Base-by-base conservation (phyloP, 64 coral and sea anemone genomes). In the Exaiptasia diaphana region DNA sequence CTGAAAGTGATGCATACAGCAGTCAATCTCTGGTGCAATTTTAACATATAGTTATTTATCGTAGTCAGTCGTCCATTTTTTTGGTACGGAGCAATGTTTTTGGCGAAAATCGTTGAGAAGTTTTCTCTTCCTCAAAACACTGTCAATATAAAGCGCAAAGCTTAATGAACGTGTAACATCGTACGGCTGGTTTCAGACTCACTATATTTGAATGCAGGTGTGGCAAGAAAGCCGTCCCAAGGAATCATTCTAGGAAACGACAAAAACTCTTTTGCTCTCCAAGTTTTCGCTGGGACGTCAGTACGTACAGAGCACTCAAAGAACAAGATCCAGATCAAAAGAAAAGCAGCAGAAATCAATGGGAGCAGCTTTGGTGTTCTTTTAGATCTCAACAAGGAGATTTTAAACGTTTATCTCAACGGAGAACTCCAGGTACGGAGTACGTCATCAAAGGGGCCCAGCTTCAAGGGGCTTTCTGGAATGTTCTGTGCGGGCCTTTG, bases 351-450 rank as follows among this genome's bases (percentile, higher is more conserved):
- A 63, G 86, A 95, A 60, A 31, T 95, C 21, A 89, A 85, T 38
- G 82, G 69, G 34, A 95, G 86, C 44, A 80, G 65, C 50, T 85
- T 90, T 32, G 91, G 86, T 38, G 55, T 95, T 54, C 87, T 95
- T 27, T 57, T 95, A 24, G 87, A 95, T 50, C 57, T 95, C 20
- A 95, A 89, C 26, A 88, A 90, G 38, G 67, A 90, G 23, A 76
- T 74, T 14, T 64, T 95, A 5, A 95, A 95, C 63, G 75, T 95
- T 32, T 95, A 95, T 42, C 67, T 89, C 44, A 74, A 95, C 43
- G 91, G 91, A 4, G 91, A 89, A 23, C 85, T 95, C 59, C 91
- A 95, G 28, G 85, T 74, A 30, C 73, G 83, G 37, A 70, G 67
- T 5, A 11, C 70, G 50, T 78, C 85, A 25, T 80, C 80, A 1